These are phyloP conservation scores for Cabera pusaria DNA, from an alignment of 2,888 invertebrate genomes.

Conservation along the genomic window DNA sequence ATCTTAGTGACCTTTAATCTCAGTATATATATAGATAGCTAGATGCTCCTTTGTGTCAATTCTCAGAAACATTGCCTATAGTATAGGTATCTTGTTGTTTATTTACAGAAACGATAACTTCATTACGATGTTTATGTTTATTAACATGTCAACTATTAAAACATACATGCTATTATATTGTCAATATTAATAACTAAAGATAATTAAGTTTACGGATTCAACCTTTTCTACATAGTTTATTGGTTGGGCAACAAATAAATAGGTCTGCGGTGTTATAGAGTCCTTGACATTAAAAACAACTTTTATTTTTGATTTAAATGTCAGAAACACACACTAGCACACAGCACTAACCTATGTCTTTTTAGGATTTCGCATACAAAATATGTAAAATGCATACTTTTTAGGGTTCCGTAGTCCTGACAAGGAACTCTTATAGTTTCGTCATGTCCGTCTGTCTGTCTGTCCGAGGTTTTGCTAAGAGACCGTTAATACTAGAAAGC, in stretches of 20 bases:
- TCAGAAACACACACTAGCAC: too few relatives aligned
- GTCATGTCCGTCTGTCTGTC: too few relatives aligned
- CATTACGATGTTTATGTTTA: conserved; percentile 24
- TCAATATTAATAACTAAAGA: not conserved
- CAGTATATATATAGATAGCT: conserved; percentile 72
- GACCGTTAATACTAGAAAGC: too few relatives aligned
- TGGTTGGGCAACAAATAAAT: conserved; percentile 26
- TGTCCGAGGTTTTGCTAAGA: too few relatives aligned
- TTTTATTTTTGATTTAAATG: conserved; percentile 42
- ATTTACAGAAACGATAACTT: conserved; percentile 40
- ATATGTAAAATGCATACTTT: too few relatives aligned
- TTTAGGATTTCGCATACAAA: too few relatives aligned
- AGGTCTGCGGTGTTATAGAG: conserved; percentile 29
- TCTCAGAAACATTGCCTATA: conserved; percentile 64
- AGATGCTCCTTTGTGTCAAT: conserved; percentile 67
- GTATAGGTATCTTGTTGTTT: conserved; percentile 54
- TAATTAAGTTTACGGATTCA: conserved; percentile 1
- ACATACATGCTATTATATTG: not conserved
- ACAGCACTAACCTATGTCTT: too few relatives aligned
- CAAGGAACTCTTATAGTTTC: too few relatives aligned
- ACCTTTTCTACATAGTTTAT: conserved; percentile 23
- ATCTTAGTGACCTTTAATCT: conserved; percentile 75
- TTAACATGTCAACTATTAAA: conserved; percentile 22
- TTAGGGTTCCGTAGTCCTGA: too few relatives aligned
- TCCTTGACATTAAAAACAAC: conserved; percentile 52